Evolutionary conservation across 2,797 vertebrate species (phyloP), one percentile per base, ranked within the genome.

Genomic region (Pseudomugil tenellus): DNA sequence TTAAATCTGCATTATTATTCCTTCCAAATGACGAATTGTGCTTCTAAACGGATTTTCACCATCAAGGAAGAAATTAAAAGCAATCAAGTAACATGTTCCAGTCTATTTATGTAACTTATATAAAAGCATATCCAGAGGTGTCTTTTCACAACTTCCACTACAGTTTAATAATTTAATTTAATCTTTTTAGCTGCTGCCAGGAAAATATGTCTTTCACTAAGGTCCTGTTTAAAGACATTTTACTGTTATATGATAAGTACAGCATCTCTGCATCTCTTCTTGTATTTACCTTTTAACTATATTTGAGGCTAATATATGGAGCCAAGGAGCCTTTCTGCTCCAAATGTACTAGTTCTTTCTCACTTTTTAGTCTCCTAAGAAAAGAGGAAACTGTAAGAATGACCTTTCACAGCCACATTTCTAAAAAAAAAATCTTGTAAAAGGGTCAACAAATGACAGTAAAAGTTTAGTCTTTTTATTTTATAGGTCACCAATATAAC

Each of bases 311-410:
- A 37, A 65, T 53, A 25, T 12, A 35, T 31, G 63, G 52, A 28
- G 43, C 39, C 63, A 32, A 26, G 43, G 58, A 64, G 29, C 12
- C 7, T 13, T 58, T 72, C 58, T 58, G 17, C 37, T 64, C 21
- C 57, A 34, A 28, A 48, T 37, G 12, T 29, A 16, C 19, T 56
- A 5, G 1, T 57, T 57, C 26, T 19, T 9, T 29, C 2, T 53
- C 2, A 28, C 7, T 29, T 9, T 28, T n/a, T 23, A 0, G 10
- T n/a, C n/a, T 53, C 23, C 37, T 39, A 7, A 37, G 35, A 5
- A 21, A 14, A 4, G 4, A 23, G 14, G 2, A 4, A 58, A 58
- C 26, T 1, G 19, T 9, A 29, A 58, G 25, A 58, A 12, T 11
- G 17, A 16, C n/a, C 23, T 58, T 35, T 37, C 17, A 23, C 25